phyloP scores from a whole-genome alignment of 2,888 invertebrate genomes.

The Synanthedon formicaeformis region DNA sequence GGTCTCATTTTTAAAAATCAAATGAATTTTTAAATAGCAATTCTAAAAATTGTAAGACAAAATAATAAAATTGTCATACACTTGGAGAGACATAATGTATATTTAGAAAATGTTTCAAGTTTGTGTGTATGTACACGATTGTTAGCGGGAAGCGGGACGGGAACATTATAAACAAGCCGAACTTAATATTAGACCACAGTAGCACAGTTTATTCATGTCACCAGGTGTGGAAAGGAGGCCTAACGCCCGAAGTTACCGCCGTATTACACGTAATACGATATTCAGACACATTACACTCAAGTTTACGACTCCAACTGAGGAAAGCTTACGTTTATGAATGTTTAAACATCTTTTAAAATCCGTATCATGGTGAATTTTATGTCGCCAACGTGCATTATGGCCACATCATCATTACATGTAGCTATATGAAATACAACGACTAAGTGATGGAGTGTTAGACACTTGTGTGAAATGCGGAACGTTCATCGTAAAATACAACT shows the following conservation, averaged over 20 bases:
- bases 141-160: slow-evolving; percentile 10
- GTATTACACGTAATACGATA: slow-evolving; percentile 47
- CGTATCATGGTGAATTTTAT: slow-evolving; percentile 35
- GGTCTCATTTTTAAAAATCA: no score
- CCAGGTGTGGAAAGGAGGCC: slow-evolving; percentile 55
- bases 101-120: slow-evolving; percentile 12
- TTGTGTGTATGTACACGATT: slow-evolving; percentile 18
- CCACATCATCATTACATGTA: background rate
- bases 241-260: slow-evolving; percentile 46
- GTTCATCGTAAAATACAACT: background rate
- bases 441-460: background rate
- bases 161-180: slow-evolving; percentile 39
- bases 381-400: slow-evolving; percentile 7
- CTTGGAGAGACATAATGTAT: no score
- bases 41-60: background rate
- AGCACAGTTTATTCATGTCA: slow-evolving; percentile 51
- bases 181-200: slow-evolving; percentile 54
- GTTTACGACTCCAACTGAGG: slow-evolving; percentile 57
- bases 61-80: background rate
- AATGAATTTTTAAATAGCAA: background rate
- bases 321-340: slow-evolving; percentile 60
- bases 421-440: background rate
- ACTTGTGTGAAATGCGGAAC: background rate
- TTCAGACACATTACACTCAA: slow-evolving; percentile 55
- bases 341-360: slow-evolving; percentile 61